These are phyloP conservation scores for Phaedon cochleariae DNA, from an alignment of 2,888 invertebrate species.

Conservation along the genomic window DNA sequence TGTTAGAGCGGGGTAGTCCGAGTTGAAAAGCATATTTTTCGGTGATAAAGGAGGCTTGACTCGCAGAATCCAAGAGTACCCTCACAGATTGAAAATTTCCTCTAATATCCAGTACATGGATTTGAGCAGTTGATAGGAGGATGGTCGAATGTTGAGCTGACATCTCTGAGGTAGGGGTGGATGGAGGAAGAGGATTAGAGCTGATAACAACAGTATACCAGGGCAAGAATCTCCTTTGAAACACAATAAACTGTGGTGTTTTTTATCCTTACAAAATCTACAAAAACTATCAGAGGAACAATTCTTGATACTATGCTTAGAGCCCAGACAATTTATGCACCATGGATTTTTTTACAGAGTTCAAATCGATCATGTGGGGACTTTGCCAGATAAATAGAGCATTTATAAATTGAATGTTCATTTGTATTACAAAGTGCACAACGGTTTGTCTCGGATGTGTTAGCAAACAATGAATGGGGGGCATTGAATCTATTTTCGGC, in stretches of 20 bases:
- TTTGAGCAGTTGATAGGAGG: not conserved
- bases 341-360: not conserved
- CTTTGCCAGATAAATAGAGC: not conserved
- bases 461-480: not conserved
- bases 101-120: not conserved
- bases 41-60: not conserved
- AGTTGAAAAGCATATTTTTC: not conserved
- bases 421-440: not conserved
- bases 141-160: not conserved
- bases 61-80: no score
- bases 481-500: not conserved
- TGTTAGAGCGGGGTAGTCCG: not conserved
- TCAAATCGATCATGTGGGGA: not conserved
- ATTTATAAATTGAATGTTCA: not conserved
- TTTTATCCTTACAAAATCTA: not conserved
- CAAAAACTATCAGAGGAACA: not conserved
- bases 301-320: not conserved
- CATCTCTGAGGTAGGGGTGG: not conserved
- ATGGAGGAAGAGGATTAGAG: not conserved
- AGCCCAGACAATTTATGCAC: not conserved
- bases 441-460: not conserved
- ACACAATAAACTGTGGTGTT: not conserved
- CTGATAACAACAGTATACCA: not conserved
- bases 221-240: not conserved
- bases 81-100: conserved; percentile 6